These are phyloP conservation scores for Bombus sylvicola DNA, from an alignment of 1,140 invertebrate species.

Conservation along the genomic window DNA sequence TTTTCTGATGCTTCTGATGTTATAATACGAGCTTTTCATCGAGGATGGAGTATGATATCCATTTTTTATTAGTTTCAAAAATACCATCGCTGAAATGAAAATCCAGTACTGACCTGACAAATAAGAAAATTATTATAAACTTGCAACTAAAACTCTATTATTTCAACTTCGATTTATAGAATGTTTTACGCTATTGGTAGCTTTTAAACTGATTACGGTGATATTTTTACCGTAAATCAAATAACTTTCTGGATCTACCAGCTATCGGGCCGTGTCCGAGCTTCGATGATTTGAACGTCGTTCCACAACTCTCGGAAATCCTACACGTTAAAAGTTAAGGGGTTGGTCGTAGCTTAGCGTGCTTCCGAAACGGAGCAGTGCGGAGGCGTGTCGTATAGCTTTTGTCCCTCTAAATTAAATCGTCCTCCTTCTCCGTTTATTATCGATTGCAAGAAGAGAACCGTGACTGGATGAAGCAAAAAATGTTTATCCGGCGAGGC, in stretches of 20 bases:
- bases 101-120: no score
- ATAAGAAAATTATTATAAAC: no score
- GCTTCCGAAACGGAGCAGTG: no score
- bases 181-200: no score
- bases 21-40: neutral
- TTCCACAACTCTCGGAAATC: conserved; percentile 23
- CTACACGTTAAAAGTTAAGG: conserved; percentile 21
- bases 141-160: no score
- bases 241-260: conserved; percentile 8
- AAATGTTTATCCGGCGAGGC: neutral
- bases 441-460: neutral
- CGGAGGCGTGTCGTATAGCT: neutral
- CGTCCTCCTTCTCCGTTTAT: neutral
- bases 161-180: no score
- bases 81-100: no score
- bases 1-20: neutral
- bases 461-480: neutral
- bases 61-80: neutral
- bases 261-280: neutral
- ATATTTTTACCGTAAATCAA: neutral
- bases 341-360: neutral
- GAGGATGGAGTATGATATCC: neutral
- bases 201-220: no score
- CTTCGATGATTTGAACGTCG: conserved; percentile 15
- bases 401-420: conserved; percentile 31